Percentiles rank a stretch among this genome's conserved stretches.
Conservation (phyloP, 2,888 invertebrate genomes). For the Koerneria pararmatus region DNA sequence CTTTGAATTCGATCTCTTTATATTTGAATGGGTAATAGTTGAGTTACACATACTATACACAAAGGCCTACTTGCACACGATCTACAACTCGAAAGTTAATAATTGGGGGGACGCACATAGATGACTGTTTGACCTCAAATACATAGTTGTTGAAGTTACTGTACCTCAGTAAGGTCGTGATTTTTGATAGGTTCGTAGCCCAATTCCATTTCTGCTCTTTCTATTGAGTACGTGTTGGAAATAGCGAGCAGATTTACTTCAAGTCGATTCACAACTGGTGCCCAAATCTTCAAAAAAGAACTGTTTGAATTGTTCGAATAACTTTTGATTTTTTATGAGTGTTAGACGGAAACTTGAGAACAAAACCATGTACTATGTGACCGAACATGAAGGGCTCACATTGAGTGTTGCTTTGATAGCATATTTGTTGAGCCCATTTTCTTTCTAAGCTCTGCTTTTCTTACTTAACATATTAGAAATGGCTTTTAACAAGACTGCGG, state of each 20-base stretch:
- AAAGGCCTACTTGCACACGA: too few relatives aligned
- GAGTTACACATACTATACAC: too few relatives aligned
- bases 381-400: too few relatives aligned
- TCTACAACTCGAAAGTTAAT: too few relatives aligned
- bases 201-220: constrained; percentile 24
- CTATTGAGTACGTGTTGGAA: constrained; percentile 29
- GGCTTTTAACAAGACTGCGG: too few relatives aligned
- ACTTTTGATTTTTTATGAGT: constrained; percentile 60
- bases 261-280: constrained; percentile 14
- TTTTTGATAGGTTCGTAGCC: constrained; percentile 22
- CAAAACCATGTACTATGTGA: background rate
- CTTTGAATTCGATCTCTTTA: too few relatives aligned
- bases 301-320: constrained; percentile 59
- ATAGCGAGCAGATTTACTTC: constrained; percentile 25
- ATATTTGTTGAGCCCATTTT: background rate
- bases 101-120: too few relatives aligned
- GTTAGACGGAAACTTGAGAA: background rate
- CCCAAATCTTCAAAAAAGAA: constrained; percentile 7
- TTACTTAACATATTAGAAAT: too few relatives aligned
- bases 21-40: too few relatives aligned
- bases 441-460: background rate
- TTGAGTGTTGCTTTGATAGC: too few relatives aligned
- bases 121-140: too few relatives aligned
- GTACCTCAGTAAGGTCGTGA: constrained; percentile 25
- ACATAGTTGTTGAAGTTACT: too few relatives aligned